Evolutionary conservation across 2,888 invertebrate genomes (phyloP), one percentile per base, ranked within the genome.

Genomic region (Ochropacha duplaris): DNA sequence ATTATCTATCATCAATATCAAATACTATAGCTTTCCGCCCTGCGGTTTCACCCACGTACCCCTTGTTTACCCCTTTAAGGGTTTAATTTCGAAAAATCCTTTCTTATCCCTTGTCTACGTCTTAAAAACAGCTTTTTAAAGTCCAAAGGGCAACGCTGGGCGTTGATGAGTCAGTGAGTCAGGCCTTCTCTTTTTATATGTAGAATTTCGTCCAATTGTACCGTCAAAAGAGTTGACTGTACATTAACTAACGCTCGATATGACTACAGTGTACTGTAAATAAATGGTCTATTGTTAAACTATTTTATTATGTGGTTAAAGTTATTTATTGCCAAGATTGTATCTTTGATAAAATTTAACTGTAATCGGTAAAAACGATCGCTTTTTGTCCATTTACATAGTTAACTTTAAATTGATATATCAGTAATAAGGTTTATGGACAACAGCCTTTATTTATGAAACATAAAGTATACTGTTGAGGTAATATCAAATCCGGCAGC

Each of bases 261-360:
- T 14, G 2, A 39, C 39, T 16, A 9, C 9, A 44, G 19, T 44
- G 19, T 9, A 44, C 19, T 31, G 34, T 19, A 16, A 52, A 28
- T 22, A 60, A 71, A 74, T 73, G 64, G 63, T 55, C 73, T 57
- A 75, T 77, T 77, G 78, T 74, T 57, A 57, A 49, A 57, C 63
- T 65, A 62, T 74, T 52, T 72, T 72, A 72, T 71, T 66, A 68
- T 65, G 57, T 60, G 62, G 60, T 68, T 69, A 65, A 54, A 58
- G 69, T 66, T 68, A 68, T 70, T 70, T 71, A 69, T 56, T 52
- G 51, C 28, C 49, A 22, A 56, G 65, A 68, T 71, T 22, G 31
- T 54, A 71, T 71, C 69, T 59, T 26, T 54, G 49, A 44, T 44
- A 44, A 44, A 44, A 54, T 54, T 59, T 61, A 55, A 57, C 54